A percentile compares a stretch with the other conserved stretches of the same genome.
Conservation (phyloP, 1,140 invertebrate genomes). For the Bombus sylvicola region DNA sequence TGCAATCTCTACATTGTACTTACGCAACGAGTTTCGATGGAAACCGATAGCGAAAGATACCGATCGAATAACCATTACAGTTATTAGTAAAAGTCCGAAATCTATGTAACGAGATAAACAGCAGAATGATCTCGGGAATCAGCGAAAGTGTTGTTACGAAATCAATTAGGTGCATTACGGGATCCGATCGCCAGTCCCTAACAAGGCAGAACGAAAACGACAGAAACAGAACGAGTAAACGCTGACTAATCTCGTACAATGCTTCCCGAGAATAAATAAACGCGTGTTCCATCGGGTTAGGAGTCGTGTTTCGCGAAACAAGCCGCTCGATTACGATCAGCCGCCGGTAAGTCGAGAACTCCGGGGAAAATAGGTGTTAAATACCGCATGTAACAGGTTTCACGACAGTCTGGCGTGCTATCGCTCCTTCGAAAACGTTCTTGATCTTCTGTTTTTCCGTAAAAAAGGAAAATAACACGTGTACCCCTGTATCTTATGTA, state of each 20-base stretch:
- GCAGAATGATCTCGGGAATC: neutral
- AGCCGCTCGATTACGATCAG: conserved; percentile 58
- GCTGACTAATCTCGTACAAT: conserved; percentile 55
- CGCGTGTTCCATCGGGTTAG: conserved; percentile 22
- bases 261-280: conserved; percentile 6
- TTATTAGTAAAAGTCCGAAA: neutral
- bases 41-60: neutral
- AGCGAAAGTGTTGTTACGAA: conserved; percentile 30
- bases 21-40: neutral
- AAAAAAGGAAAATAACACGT: neutral
- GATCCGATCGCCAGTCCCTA: neutral
- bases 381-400: conserved; percentile 58
- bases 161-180: conserved; percentile 26
- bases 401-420: conserved; percentile 23
- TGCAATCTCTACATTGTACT: neutral
- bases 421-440: conserved; percentile 1
- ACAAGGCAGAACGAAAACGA: neutral
- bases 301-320: conserved; percentile 36
- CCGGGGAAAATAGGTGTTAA: conserved; percentile 58
- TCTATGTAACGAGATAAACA: neutral
- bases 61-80: neutral
- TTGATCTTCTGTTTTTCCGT: conserved; percentile 17
- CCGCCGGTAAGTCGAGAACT: conserved; percentile 56
- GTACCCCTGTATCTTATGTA: neutral
- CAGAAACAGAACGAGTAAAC: neutral